Evolutionary conservation across 2,113 vertebrate genomes (phyloP), one percentile per base, ranked within the genome.

Genomic region (Rissa tridactyla): DNA sequence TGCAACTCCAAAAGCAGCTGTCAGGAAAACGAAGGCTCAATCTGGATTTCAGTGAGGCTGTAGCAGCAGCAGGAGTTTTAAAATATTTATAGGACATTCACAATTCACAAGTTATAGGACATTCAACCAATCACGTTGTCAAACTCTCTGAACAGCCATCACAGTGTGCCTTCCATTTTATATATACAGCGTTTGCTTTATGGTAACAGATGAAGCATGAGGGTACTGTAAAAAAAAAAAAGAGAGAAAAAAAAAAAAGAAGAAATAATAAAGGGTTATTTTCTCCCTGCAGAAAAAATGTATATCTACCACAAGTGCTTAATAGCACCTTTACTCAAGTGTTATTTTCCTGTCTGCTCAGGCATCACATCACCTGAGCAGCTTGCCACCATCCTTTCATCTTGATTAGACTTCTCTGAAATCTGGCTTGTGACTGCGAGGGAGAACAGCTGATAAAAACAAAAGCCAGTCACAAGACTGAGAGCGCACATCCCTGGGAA

Each of bases 61-160:
- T 44, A 86, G 84, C 76, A 82, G 81, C 90, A 95, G 72, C 40
- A 89, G 19, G 38, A 72, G 49, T 77, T 92, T 72, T 96, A 80
- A 97, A 97, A 94, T 95, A 96, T 95, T 95, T 94, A 95, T 96
- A 79, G 36, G 61, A 55, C 44, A 60, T 93, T 83, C 95, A 95
- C 54, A 88, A 94, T 83, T 93, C 88, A 94, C 7, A 44, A 73
- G 76, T 83, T 88, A 81, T 10, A 86, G 61, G 69, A 82, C 62
- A 72, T 62, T 80, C 70, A 88, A 36, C 88, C 70, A 80, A 79
- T 72, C 91, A 80, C 20, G 1, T 36, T 91, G 87, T 79, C 65
- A 92, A 61, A 94, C 54, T 82, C 52, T 70, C 83, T 32, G 55
- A 88, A 65, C 30, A 89, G 86, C n/a, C 70, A 89, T 52, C 76